These are phyloP conservation scores for Chymomyza amoena DNA, from an alignment of 2,888 invertebrate species.

Conservation along the genomic window DNA sequence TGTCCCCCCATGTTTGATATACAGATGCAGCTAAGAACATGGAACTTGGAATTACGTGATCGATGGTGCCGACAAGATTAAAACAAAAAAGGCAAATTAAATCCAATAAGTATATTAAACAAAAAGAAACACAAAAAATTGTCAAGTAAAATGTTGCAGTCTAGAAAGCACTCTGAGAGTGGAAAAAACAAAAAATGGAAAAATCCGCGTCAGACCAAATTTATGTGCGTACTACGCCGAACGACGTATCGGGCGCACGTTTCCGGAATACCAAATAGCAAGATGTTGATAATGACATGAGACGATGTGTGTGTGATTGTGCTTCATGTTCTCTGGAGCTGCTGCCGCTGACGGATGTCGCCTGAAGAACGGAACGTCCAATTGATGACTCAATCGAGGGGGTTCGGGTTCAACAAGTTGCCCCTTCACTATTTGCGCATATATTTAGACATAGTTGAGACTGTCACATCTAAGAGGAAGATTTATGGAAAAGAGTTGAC, in stretches of 20 bases:
- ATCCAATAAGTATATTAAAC: slow-evolving; percentile 18
- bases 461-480: no score
- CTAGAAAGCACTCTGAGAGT: neutral
- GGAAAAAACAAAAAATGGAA: slow-evolving; percentile 52
- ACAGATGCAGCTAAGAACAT: slow-evolving; percentile 62
- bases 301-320: neutral
- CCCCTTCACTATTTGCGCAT: neutral
- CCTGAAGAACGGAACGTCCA: slow-evolving; percentile 6
- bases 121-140: slow-evolving; percentile 10
- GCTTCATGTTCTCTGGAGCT: neutral
- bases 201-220: slow-evolving; percentile 55
- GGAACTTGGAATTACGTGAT: slow-evolving; percentile 70
- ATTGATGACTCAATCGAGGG: slow-evolving; percentile 16
- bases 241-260: slow-evolving; percentile 63
- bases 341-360: slow-evolving; percentile 43
- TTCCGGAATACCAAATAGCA: slow-evolving; percentile 62
- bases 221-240: slow-evolving; percentile 65
- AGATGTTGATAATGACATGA: slow-evolving; percentile 2
- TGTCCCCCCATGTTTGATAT: slow-evolving; percentile 49
- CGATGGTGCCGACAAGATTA: slow-evolving; percentile 64
- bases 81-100: slow-evolving; percentile 30
- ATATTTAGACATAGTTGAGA: no score
- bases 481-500: no score
- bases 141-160: neutral
- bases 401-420: slow-evolving; percentile 11